Percentiles rank a stretch among this genome's conserved stretches.
Conservation (phyloP, 23 tunicate genomes). For the Ascidia mentula region DNA sequence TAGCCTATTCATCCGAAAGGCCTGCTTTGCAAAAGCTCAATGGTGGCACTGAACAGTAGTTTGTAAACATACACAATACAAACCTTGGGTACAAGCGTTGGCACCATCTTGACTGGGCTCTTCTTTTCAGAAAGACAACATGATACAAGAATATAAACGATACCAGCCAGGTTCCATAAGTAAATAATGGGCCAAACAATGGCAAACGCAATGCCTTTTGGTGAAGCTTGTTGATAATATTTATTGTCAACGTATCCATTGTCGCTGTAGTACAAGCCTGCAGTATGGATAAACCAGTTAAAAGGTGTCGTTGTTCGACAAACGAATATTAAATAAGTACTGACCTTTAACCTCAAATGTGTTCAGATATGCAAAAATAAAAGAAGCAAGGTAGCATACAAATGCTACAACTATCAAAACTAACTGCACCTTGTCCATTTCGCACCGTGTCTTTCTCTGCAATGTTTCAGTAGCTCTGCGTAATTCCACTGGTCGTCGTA, state of each 20-base stretch:
- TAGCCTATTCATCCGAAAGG: too few relatives aligned
- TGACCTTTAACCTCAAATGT: constrained; percentile 26
- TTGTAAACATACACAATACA: too few relatives aligned
- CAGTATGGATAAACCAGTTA: too few relatives aligned
- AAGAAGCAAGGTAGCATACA: constrained; percentile 21
- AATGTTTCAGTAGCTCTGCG: too few relatives aligned
- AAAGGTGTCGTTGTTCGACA: too few relatives aligned
- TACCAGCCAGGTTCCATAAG: constrained; percentile 50
- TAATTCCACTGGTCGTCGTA: too few relatives aligned
- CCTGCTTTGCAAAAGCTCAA: too few relatives aligned
- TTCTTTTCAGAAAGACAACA: constrained; percentile 34
- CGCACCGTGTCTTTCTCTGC: too few relatives aligned
- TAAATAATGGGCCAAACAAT: constrained; percentile 76
- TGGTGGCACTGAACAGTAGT: too few relatives aligned
- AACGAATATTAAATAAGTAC: too few relatives aligned
- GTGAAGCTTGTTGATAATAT: constrained; percentile 43
- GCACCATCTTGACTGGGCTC: constrained; percentile 50
- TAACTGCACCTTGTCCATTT: background rate
- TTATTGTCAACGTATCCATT: constrained; percentile 35
- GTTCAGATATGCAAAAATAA: constrained; percentile 41
- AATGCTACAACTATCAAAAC: constrained; percentile 33
- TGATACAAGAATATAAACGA: constrained; percentile 45
- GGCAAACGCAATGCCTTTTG: constrained; percentile 50
- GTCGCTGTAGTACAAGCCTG: constrained; percentile 25
- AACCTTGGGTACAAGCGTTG: constrained; percentile 34